Evolutionary conservation across 2,888 invertebrate genomes (phyloP).

Genomic region (Sepiola atlantica): DNA sequence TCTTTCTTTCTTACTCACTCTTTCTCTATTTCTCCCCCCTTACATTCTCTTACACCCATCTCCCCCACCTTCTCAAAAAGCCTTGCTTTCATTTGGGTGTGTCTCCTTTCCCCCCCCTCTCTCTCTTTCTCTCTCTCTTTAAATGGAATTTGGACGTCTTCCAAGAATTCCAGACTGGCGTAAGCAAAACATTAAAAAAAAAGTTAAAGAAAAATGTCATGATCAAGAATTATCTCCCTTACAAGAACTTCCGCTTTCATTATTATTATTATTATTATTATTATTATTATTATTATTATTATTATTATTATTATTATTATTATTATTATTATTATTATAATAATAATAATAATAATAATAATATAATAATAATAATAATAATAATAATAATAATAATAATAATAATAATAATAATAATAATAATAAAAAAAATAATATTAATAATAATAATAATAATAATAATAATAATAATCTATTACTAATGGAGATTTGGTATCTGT

Average conservation of each 20-base stretch:
- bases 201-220: background rate
- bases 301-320: background rate
- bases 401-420: too few species aligned
- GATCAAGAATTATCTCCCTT: background rate
- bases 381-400: too few species aligned
- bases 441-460: too few species aligned
- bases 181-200: background rate
- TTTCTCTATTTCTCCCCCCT: background rate
- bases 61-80: background rate
- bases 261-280: background rate
- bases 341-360: too few species aligned
- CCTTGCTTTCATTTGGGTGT: background rate
- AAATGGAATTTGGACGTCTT: conserved; percentile 32
- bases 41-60: background rate
- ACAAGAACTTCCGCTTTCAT: background rate
- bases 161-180: background rate
- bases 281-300: background rate
- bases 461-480: too few species aligned
- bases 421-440: too few species aligned
- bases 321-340: too few species aligned
- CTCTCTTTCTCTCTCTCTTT: background rate
- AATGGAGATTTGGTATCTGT: too few species aligned
- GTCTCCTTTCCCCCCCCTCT: background rate
- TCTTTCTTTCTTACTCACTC: background rate
- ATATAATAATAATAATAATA: too few species aligned